Conservation (phyloP, 1,140 invertebrate genomes). For the Zaprionus taronus region DNA sequence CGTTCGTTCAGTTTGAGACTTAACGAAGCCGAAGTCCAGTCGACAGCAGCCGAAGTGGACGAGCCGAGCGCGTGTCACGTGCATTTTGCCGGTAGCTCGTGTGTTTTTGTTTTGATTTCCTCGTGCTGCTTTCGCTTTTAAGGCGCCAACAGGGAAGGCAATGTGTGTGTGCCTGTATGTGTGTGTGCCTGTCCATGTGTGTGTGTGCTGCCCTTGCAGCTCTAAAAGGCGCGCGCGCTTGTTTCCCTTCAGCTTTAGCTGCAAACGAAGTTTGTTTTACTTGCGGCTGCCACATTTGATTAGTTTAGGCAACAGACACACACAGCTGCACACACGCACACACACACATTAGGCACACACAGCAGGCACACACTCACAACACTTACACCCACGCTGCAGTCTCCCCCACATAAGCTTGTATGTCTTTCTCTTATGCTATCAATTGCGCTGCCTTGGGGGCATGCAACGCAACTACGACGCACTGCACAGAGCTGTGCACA, state of each 20-base stretch:
- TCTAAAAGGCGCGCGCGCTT: conserved; percentile 31
- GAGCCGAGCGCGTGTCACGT: conserved; percentile 48
- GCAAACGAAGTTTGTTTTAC: conserved; percentile 68
- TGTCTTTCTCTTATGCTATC: conserved; percentile 3
- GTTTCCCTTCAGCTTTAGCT: conserved; percentile 19
- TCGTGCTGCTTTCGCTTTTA: conserved; percentile 56
- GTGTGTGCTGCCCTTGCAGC: conserved; percentile 48
- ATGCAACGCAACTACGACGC: not conserved
- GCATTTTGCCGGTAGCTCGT: conserved; percentile 74
- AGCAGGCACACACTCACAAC: not conserved
- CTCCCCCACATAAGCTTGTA: not conserved
- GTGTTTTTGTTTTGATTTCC: conserved; percentile 79
- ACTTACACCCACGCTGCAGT: not conserved
- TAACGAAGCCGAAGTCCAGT: conserved; percentile 28
- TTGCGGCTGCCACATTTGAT: conserved; percentile 58
- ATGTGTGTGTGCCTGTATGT: not conserved
- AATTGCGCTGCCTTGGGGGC: not conserved
- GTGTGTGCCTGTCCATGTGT: not conserved
- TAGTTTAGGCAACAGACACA: conserved; percentile 47
- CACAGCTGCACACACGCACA: not conserved
- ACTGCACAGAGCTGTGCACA: not conserved
- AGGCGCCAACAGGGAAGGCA: conserved; percentile 34
- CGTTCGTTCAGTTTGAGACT: conserved; percentile 2
- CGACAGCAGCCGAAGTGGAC: conserved; percentile 18
- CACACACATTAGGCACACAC: not conserved